Evolutionary conservation across 1,140 invertebrate species (phyloP), one percentile per base, ranked within the genome.

Genomic region (Drosophila virilis): DNA sequence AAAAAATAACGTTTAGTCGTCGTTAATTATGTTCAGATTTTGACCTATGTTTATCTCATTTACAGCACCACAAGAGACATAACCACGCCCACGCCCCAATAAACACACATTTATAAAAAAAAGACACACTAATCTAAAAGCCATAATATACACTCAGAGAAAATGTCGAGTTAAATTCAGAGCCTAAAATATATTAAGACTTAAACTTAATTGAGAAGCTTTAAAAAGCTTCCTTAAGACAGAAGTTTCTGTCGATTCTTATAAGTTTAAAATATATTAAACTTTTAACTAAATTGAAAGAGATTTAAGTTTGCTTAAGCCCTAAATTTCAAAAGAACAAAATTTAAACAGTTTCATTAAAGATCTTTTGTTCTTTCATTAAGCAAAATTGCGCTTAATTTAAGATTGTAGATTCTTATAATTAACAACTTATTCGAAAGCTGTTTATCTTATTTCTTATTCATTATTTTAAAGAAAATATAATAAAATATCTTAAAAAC

Each of bases 1-100:
- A 55, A 65, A 17, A 32, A 6, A 33, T 43, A 71, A 74, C 42
- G 17, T 66, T 72, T 38, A 15, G 40, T 67, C 71, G 51, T 74
- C 2, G 32, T 54, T 83, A 71, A 22, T 9, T 40, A 48, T 50
- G 51, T 51, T 70, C 40, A 62, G 61, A 77, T 68, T 60, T 37
- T 76, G 57, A 61, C 46, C 64, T 73, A 59, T 61, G 13, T 73
- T 71, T 76, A 48, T 79, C 50, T 77, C 62, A 77, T 79, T 86
- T 88, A 51, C 83, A 88, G 83, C 83, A 88, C 79, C 48, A 79
- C 61, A 70, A 54, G 60, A 77, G 69, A 83, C 59, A 88, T 70
- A 83, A 38, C 43, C 76, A 77, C 66, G 22, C 28, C 57, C 74
- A 71, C 62, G 13, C 15, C 60, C 75, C 43, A 51, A 62, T 54